Evolutionary conservation across 2,797 vertebrate species (phyloP), one percentile per base, ranked within the genome.

Genomic region (Hipposideros larvatus): DNA sequence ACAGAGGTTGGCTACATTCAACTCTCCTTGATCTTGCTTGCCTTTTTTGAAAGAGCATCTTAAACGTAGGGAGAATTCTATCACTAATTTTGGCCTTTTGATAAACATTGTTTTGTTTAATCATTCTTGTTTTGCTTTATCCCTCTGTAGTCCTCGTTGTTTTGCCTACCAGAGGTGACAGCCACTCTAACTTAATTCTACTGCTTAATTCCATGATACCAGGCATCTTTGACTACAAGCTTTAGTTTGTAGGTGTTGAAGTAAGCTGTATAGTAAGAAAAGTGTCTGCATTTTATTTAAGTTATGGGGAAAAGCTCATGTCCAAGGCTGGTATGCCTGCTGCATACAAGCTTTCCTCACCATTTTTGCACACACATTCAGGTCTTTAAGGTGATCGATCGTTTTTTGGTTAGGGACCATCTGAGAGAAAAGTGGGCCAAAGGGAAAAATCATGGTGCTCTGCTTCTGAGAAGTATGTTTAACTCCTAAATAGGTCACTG

Each of bases 401-500:
- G 7, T 94, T 96, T 63, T 97, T 91, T 91, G 55, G 46, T 88
- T 95, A 87, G 70, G 86, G 83, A 92, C 79, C 61, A 74, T 94
- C n/a, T 83, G 74, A 94, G 79, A 89, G 70, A 86, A 95, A 96
- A 97, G 31, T 78, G 63, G 48, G 24, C 85, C 78, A 74, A 59
- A 91, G 79, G 96, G 92, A 51, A 87, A 94, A 96, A 66, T 51
- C 26, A 19, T 82, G 34, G 55, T 37, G 43, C 70, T 93, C 68
- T 68, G 21, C 91, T 94, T 90, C 68, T 87, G 95, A 96, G 75
- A 96, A 95, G 31, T 95, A 57, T 80, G 59, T 96, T 97, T 66
- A 97, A 46, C 88, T 91, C 59, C 86, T 97, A 97, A 98, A 91
- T 97, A 97, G 94, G 94, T 97, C 96, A 96, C 74, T 80, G 34